Base-by-base conservation (phyloP, 2,888 invertebrate species). In the Hypsopygia costalis region DNA sequence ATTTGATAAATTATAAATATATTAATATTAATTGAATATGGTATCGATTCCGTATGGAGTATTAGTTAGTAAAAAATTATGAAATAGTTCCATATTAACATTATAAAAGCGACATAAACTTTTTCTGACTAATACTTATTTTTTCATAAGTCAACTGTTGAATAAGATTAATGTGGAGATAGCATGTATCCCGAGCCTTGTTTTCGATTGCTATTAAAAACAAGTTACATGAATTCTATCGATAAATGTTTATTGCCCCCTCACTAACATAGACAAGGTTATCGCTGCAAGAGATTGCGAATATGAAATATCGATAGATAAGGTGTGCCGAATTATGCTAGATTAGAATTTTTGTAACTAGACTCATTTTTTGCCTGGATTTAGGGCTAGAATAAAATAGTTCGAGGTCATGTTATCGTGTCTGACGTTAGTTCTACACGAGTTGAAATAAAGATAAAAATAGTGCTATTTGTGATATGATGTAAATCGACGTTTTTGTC, bases 231-330 rank as follows among this genome's bases (percentile, higher is more conserved):
- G 2, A 3, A 16, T 16, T 16, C 4, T 49, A 52, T 37, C 40
- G 46, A 43, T 20, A 40, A 6, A 29, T 30, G 22, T 27, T 36
- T 43, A 10, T 39, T 48, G 56, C 67, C 68, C 47, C 81, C 64
- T 57, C 79, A 55, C 80, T 79, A 74, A 65, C 66, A 73, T 79
- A 80, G 78, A 77, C 76, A 25, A 74, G 73, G 65, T 76, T 86
- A 87, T 81, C 82, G 65, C 51, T 78, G 72, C 75, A 76, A 55
- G 69, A 81, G 81, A 85, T 85, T 80, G 82, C 69, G 70, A 76
- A 76, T 74, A 64, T 72, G 65, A 73, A 70, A 74, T 72, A 69
- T 68, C 54, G 46, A 44, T 25, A 46, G 86, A 86, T 86, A 86
- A 67, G 56, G 66, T 48, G 75, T 62, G 61, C 76, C 72, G 76